Evolutionary conservation across 2,113 vertebrate genomes (phyloP).

Genomic region (Coryphaenoides rupestris): DNA sequence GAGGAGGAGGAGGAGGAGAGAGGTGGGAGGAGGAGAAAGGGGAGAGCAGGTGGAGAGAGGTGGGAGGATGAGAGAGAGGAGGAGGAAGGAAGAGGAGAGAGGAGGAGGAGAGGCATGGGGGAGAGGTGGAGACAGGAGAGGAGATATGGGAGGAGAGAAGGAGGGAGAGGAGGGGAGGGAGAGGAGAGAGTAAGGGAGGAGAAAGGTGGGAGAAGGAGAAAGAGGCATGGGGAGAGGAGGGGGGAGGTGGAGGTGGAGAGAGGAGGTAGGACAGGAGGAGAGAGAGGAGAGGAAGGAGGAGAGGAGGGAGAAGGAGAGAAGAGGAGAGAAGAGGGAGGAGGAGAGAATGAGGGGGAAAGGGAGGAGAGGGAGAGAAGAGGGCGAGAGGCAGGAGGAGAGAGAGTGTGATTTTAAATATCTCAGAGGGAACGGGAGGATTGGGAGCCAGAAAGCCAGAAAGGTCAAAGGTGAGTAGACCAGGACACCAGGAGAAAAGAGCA

Average conservation of each 20-base stretch:
- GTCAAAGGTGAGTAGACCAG: too few relatives aligned
- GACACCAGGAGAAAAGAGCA: too few relatives aligned
- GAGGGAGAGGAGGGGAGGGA: constrained; percentile 22
- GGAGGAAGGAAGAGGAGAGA: background rate
- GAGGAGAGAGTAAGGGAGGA: background rate
- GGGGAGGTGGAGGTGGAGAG: background rate
- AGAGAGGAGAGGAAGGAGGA: background rate
- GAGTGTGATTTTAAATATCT: too few relatives aligned
- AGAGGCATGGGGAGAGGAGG: background rate
- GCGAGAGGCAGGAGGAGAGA: background rate
- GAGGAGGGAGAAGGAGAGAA: background rate
- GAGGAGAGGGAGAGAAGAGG: background rate
- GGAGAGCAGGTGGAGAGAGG: constrained; percentile 30
- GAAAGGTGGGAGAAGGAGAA: too few relatives aligned
- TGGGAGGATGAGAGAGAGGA: constrained; percentile 13
- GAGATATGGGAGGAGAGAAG: too few relatives aligned
- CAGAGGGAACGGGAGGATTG: too few relatives aligned
- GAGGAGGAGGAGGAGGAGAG: background rate
- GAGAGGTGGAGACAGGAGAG: background rate
- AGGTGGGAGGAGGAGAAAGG: background rate
- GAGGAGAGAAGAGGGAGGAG: background rate
- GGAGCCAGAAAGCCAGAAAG: too few relatives aligned
- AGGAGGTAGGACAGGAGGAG: too few relatives aligned
- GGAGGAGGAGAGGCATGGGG: background rate
- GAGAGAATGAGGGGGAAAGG: background rate